phyloP scores from a whole-genome alignment of 2,113 vertebrate species.

The Notarius quadriscutis region DNA sequence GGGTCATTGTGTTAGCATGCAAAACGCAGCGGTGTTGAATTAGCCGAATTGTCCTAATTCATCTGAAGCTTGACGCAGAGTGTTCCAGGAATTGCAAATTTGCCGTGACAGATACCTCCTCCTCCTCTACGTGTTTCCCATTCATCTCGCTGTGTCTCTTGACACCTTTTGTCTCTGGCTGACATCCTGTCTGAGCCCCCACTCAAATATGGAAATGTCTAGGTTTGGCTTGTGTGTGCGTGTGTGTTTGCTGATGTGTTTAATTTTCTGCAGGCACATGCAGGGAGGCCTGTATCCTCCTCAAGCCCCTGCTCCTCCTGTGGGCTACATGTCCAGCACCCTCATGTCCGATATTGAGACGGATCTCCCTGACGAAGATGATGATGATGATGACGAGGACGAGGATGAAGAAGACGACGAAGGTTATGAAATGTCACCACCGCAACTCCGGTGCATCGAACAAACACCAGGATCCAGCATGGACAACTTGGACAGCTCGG shows the following conservation, averaged over 20 bases:
- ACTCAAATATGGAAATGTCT: conserved; percentile 44
- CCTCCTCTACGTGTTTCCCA: conserved; percentile 35
- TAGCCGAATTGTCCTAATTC: conserved; percentile 59
- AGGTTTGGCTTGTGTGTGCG: neutral
- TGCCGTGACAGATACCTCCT: conserved; percentile 34
- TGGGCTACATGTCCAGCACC: conserved; percentile 94
- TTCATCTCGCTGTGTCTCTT: conserved; percentile 42
- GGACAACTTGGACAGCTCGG: conserved; percentile 97
- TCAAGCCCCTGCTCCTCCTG: conserved; percentile 89
- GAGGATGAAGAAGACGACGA: conserved; percentile 88
- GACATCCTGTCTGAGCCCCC: conserved; percentile 38
- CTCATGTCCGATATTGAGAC: conserved; percentile 97
- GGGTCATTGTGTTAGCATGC: conserved; percentile 71
- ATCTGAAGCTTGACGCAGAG: conserved; percentile 45
- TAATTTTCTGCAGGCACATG: conserved; percentile 82
- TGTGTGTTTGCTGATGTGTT: conserved; percentile 20
- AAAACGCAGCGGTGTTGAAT: conserved; percentile 56
- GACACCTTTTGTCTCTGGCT: conserved; percentile 51
- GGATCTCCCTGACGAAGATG: conserved; percentile 88
- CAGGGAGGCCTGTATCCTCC: conserved; percentile 91
- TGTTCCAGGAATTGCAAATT: conserved; percentile 46
- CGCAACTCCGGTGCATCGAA: conserved; percentile 85
- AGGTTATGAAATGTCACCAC: conserved; percentile 85
- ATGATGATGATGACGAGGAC: conserved; percentile 90
- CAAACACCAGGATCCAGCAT: conserved; percentile 96